Evolutionary conservation across 2,797 vertebrate species (phyloP).

Genomic region (Falco rusticolus): DNA sequence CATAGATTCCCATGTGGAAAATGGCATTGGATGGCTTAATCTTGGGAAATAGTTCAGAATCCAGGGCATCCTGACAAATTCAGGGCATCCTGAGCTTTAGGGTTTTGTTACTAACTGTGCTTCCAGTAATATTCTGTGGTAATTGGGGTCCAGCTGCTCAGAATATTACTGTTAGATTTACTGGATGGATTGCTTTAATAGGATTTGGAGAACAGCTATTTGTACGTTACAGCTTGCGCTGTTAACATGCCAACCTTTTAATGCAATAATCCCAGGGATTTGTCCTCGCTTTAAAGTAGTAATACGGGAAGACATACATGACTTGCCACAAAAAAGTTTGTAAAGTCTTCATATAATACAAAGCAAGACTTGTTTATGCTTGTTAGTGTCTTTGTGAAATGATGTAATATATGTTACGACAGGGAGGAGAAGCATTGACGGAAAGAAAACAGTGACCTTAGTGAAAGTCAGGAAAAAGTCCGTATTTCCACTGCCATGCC

Average conservation of each 20-base stretch:
- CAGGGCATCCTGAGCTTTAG: not conserved
- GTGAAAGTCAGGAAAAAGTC: not conserved
- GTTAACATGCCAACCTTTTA: conserved; percentile 29
- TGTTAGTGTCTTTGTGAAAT: not conserved
- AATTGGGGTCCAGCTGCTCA: conserved; percentile 51
- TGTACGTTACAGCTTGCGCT: not conserved
- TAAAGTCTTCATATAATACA: not conserved
- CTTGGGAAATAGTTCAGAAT: not conserved
- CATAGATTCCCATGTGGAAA: not conserved
- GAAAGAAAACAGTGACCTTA: not conserved
- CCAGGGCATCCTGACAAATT: not conserved
- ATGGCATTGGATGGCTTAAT: not conserved
- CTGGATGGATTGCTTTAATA: conserved; percentile 31
- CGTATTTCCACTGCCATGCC: not conserved
- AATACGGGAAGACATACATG: not conserved
- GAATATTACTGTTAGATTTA: conserved; percentile 21
- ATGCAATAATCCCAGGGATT: conserved; percentile 8
- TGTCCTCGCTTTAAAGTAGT: not conserved
- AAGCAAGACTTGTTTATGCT: not conserved
- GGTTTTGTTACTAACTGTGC: conserved; percentile 7
- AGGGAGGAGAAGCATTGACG: not conserved
- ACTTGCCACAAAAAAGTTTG: not conserved
- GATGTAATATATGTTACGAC: not conserved
- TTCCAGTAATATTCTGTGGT: not conserved
- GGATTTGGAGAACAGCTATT: conserved; percentile 44